Evolutionary conservation across 1,140 invertebrate genomes (phyloP).

Genomic region (Cecropterus lyciades): DNA sequence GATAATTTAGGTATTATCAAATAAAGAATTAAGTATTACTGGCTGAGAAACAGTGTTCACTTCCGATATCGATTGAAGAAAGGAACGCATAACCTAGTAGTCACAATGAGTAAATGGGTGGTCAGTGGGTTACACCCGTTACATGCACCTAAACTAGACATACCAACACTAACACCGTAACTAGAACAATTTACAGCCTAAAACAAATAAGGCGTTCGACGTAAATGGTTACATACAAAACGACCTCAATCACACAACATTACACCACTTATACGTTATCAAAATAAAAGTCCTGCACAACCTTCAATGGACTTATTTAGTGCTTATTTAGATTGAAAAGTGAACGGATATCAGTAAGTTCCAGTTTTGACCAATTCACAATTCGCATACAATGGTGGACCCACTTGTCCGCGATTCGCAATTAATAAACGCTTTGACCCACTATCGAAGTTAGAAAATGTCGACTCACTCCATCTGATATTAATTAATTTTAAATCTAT

Average conservation of each 20-base stretch:
- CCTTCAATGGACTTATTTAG: conserved; percentile 14
- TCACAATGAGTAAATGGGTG: no score
- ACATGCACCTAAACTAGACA: no score
- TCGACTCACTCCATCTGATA: conserved; percentile 62
- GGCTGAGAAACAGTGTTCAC: no score
- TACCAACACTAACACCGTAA: not conserved
- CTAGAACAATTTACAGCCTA: conserved; percentile 4
- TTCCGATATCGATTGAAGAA: no score
- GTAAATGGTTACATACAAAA: conserved; percentile 13
- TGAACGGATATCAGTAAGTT: conserved; percentile 69
- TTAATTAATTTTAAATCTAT: conserved; percentile 68
- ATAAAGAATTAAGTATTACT: no score
- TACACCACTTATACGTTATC: no score
- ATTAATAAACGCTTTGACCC: conserved; percentile 75
- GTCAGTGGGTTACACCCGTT: no score
- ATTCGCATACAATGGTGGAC: conserved; percentile 66
- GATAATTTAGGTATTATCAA: no score
- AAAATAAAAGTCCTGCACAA: conserved; percentile 16
- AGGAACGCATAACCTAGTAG: no score
- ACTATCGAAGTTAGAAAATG: conserved; percentile 60
- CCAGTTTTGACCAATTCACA: conserved; percentile 60
- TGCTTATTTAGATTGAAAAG: conserved; percentile 55
- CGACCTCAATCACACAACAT: conserved; percentile 18
- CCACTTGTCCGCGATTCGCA: conserved; percentile 70
- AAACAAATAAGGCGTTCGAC: conserved; percentile 8